Base-by-base conservation (phyloP, 2,797 vertebrate genomes). In the Sebastes oblongus region DNA sequence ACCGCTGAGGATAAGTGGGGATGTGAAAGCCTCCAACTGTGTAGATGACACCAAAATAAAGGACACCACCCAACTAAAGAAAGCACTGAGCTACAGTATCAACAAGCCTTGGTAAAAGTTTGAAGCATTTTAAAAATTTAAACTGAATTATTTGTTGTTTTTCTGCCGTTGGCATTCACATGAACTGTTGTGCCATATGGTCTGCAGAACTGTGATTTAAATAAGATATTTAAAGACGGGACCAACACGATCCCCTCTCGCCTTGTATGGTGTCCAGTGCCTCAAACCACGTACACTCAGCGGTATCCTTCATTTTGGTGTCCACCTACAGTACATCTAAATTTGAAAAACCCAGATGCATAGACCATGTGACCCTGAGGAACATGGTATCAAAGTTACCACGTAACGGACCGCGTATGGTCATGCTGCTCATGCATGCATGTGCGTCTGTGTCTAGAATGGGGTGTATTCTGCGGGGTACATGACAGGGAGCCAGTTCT, bases 401-500 rank as follows among this genome's bases (percentile, higher is more conserved):
- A 66, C 66, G 76, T 79, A 39, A 68, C 75, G 80, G 78, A 75
- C 70, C 13, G 1, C 73, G 74, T 77, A 60, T 68, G 78, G 86
- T 66, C 81, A 52, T 79, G 80, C 84, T 55, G 61, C 66, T 75
- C 85, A 65, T 88, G 86, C 82, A 68, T 72, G 78, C 12, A 6
- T 72, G 69, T 72, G 74, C 54, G 64, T 22, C 1, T 55, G 50
- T 32, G 72, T 42, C 94, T 97, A 99, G 94, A 99, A 99, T 20
- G 97, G 97, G n/a, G 96, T 97, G 86, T 96, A 99, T 86, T 99
- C 98, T 50, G 96, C 90, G 22, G 98, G 98, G 93, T 96, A 99
- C 97, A 99, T 97, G 92, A 99, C 95, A 42, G 98, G 98, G 62
- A 99, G 97, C 97, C 97, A 99, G 84, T 97, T 99, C 91, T 99